phyloP scores from a whole-genome alignment of 2,113 vertebrate species.

The Bubalus kerabau region DNA sequence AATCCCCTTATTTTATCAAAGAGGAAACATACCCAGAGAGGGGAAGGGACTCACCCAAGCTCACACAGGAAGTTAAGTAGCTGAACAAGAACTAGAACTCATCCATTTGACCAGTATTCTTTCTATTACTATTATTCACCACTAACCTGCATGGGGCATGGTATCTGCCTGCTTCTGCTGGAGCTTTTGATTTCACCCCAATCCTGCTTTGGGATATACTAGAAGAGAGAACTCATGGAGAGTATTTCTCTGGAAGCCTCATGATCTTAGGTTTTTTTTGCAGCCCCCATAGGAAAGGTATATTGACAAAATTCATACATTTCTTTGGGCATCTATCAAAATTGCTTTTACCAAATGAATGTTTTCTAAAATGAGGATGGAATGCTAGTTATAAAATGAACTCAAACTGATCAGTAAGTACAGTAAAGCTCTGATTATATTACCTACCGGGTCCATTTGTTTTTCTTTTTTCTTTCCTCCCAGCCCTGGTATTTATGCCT shows the following conservation, averaged over 20 bases:
- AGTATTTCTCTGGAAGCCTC: neutral
- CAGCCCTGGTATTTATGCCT: neutral
- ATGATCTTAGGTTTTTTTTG: neutral
- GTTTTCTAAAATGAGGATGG: neutral
- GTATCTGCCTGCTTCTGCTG: neutral
- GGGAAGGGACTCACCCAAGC: neutral
- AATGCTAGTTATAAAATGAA: neutral
- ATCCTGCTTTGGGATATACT: conserved; percentile 1
- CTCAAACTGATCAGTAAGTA: neutral
- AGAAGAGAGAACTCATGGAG: neutral
- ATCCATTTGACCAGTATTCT: neutral
- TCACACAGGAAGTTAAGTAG: neutral
- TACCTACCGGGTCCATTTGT: neutral
- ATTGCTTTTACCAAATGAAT: conserved; percentile 47
- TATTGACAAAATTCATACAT: neutral
- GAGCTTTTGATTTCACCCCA: neutral
- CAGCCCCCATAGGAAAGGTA: neutral
- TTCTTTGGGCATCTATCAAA: conserved; percentile 18
- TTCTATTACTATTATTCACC: neutral
- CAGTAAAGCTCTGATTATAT: neutral
- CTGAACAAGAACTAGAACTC: neutral
- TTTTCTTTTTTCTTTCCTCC: neutral
- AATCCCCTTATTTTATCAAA: neutral
- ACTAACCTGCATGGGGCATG: neutral
- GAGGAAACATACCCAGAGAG: neutral